Percentiles rank a stretch among this genome's conserved stretches.
Conservation (phyloP, 2,113 vertebrate genomes). For the Psilopsiagon aymara region DNA sequence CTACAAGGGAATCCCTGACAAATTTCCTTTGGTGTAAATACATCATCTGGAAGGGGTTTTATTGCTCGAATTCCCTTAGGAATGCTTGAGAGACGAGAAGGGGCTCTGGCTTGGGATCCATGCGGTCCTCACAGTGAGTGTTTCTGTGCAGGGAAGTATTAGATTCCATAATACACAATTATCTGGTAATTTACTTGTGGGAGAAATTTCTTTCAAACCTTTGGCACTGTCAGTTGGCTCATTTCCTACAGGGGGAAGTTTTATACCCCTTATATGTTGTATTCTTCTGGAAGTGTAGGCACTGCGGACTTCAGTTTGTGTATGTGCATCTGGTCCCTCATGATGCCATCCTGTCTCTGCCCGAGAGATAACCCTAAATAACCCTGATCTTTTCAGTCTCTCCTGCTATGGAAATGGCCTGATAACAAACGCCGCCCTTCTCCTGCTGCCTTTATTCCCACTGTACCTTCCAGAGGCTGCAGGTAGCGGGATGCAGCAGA, state of each 20-base stretch:
- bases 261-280: background rate
- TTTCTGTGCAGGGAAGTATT: background rate
- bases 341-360: background rate
- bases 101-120: background rate
- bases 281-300: background rate
- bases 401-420: background rate
- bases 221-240: background rate
- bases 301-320: background rate
- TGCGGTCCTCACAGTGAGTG: background rate
- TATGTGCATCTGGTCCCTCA: background rate
- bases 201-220: background rate
- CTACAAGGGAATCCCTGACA: background rate
- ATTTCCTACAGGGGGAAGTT: background rate
- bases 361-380: background rate
- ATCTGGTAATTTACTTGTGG: background rate
- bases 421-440: background rate
- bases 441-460: fast-evolving
- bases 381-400: background rate
- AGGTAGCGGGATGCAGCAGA: background rate
- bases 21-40: background rate
- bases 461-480: background rate
- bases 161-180: background rate
- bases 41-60: background rate
- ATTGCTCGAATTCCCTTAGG: background rate
- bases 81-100: background rate